Evolutionary conservation across 2,797 vertebrate genomes (phyloP).

Genomic region (Oceanodroma leucorhoa): DNA sequence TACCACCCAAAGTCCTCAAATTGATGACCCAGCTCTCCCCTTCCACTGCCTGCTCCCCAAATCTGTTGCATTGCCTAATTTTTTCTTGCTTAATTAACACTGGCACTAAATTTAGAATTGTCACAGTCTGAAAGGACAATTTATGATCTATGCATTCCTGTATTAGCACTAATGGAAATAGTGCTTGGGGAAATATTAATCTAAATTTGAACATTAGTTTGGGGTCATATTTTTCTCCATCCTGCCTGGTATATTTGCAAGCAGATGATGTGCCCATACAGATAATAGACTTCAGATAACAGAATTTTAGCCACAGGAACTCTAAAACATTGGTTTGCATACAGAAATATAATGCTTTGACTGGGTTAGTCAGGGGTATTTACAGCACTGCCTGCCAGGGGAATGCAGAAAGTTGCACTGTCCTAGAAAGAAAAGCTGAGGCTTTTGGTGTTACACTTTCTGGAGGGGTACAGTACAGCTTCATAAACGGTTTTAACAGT

Average conservation of each 20-base stretch:
- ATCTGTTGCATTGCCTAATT: conserved; percentile 22
- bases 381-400: neutral
- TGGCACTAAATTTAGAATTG: conserved; percentile 56
- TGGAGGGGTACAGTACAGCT: neutral
- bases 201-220: conserved; percentile 52
- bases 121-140: conserved; percentile 47
- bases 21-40: neutral
- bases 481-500: neutral
- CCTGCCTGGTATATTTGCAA: neutral
- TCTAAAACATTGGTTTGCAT: neutral
- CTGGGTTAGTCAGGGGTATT: neutral
- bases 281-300: neutral
- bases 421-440: neutral
- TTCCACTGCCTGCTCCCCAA: neutral
- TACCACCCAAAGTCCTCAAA: neutral
- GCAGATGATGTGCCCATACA: neutral
- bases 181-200: conserved; percentile 52
- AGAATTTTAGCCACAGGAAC: neutral
- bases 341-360: neutral
- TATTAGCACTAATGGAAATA: conserved; percentile 56
- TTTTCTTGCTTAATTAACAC: conserved; percentile 38
- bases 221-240: conserved; percentile 25
- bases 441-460: neutral
- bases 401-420: neutral
- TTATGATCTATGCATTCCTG: conserved; percentile 27